These are phyloP conservation scores for Temnothorax nylanderi DNA, from an alignment of 1,140 invertebrate species.

Conservation along the genomic window DNA sequence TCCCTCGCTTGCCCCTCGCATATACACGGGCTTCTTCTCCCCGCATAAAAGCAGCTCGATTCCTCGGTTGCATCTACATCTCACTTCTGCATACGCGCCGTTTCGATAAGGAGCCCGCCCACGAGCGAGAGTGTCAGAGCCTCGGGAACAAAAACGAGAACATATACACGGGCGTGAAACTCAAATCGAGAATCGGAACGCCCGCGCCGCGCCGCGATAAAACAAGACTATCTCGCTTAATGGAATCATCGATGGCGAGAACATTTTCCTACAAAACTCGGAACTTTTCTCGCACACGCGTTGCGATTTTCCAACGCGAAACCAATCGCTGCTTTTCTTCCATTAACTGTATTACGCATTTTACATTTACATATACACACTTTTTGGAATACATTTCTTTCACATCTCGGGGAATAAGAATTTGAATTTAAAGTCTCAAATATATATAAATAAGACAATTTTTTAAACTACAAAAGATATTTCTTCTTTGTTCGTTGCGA, in stretches of 20 bases:
- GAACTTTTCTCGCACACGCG: neutral
- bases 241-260: constrained; percentile 44
- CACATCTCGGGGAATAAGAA: neutral
- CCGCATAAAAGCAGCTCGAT: constrained; percentile 26
- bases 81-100: constrained; percentile 29
- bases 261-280: neutral
- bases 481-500: neutral
- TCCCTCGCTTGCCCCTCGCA: neutral
- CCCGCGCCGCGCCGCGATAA: constrained; percentile 18
- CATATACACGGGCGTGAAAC: constrained; percentile 25
- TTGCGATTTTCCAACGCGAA: neutral
- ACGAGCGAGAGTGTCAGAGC: neutral
- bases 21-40: constrained; percentile 1
- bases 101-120: neutral
- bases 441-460: neutral
- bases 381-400: neutral
- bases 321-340: neutral
- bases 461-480: neutral
- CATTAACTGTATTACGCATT: neutral
- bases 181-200: constrained; percentile 32
- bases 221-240: constrained; percentile 49
- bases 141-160: neutral
- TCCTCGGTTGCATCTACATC: constrained; percentile 21
- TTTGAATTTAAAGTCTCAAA: neutral
- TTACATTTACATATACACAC: neutral